These are phyloP conservation scores for Lordiphosa fenestrarum DNA, from an alignment of 2,888 invertebrate species.

Conservation along the genomic window DNA sequence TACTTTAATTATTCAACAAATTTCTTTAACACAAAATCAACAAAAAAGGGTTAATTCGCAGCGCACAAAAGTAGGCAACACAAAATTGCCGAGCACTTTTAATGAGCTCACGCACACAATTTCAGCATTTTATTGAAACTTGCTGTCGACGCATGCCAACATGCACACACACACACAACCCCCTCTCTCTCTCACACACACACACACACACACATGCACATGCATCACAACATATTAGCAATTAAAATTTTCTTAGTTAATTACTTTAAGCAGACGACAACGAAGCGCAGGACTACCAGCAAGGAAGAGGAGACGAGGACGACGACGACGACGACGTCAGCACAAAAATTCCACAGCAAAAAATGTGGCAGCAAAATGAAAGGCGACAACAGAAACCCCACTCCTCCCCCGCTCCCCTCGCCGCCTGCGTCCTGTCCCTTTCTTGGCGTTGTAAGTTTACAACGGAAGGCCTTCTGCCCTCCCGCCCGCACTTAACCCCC, in stretches of 20 bases:
- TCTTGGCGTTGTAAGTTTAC: background rate
- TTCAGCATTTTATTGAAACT: conserved; percentile 49
- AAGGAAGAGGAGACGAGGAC: conserved; percentile 14
- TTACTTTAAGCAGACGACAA: conserved; percentile 77
- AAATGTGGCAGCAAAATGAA: conserved; percentile 66
- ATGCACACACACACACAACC: conserved; percentile 22
- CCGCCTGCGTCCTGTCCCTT: background rate
- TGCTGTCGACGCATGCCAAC: conserved; percentile 32
- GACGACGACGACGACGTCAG: conserved; percentile 31
- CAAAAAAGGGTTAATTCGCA: no score
- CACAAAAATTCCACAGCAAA: conserved; percentile 51
- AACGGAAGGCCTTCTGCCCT: background rate
- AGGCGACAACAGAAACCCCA: conserved; percentile 46
- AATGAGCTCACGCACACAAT: conserved; percentile 53
- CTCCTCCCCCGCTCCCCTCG: no score
- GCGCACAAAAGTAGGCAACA: conserved; percentile 71
- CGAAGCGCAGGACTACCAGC: conserved; percentile 15
- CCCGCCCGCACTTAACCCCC: no score
- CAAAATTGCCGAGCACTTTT: conserved; percentile 48
- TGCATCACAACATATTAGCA: conserved; percentile 79
- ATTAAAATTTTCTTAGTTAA: conserved; percentile 80
- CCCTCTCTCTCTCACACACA: background rate
- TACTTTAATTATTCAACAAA: no score
- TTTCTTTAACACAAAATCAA: no score
- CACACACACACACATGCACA: conserved; percentile 40